A percentile compares a stretch with the other conserved stretches of the same genome.
Conservation (phyloP, 2,113 vertebrate species). For the Peromyscus californicus region DNA sequence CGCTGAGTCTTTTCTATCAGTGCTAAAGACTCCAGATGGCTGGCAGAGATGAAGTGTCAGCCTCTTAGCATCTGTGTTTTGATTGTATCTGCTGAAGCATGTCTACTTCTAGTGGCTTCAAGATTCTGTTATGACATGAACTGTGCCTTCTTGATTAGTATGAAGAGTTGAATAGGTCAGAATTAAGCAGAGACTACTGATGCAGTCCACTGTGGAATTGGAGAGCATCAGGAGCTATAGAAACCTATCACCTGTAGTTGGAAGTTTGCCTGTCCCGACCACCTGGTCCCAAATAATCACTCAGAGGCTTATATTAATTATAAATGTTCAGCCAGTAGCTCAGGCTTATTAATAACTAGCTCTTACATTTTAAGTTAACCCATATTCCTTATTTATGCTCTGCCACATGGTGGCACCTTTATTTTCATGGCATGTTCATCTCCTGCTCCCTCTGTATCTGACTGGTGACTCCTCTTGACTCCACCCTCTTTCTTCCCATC, state of each 20-base stretch:
- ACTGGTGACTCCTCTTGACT: no score
- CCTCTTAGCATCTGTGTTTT: background rate
- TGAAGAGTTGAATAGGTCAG: background rate
- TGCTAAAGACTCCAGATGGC: background rate
- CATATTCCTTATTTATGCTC: no score
- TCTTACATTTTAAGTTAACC: no score
- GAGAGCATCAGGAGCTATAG: background rate
- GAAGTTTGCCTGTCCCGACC: no score
- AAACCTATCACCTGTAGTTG: background rate
- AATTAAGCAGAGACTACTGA: background rate
- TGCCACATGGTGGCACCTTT: no score
- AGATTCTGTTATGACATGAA: background rate
- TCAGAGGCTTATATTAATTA: no score
- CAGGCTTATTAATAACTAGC: no score
- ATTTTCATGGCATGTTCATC: no score
- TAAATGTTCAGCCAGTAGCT: no score
- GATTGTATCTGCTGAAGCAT: background rate
- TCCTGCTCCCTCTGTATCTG: no score
- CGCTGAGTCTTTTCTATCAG: background rate
- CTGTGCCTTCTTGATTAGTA: slow-evolving; percentile 16
- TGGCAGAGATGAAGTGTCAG: background rate
- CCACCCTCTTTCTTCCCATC: no score
- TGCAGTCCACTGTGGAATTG: background rate
- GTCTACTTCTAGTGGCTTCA: background rate
- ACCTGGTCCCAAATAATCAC: no score